Evolutionary conservation across 2,888 invertebrate genomes (phyloP).

Genomic region (Apotomis betuletana): DNA sequence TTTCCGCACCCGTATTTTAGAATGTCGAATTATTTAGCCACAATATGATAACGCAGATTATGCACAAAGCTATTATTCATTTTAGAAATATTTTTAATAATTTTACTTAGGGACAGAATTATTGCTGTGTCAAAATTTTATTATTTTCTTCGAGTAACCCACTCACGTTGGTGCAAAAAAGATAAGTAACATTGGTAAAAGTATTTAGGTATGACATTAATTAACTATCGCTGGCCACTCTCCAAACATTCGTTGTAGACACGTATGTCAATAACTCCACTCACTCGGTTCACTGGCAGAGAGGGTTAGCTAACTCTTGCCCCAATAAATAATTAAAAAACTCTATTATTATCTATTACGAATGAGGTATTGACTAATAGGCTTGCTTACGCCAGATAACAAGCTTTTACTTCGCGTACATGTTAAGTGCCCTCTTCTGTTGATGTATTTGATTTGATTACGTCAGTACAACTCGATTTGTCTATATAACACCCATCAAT

Average conservation of each 20-base stretch:
- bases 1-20: neutral
- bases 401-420: slow-evolving; percentile 6
- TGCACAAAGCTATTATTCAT: neutral
- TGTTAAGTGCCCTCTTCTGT: slow-evolving; percentile 19
- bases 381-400: slow-evolving; percentile 2
- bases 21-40: slow-evolving; percentile 4
- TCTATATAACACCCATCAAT: slow-evolving; percentile 10
- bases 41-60: slow-evolving; percentile 9
- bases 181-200: too few relatives aligned
- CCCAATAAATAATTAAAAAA: neutral
- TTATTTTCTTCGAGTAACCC: too few relatives aligned
- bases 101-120: too few relatives aligned
- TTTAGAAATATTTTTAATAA: too few relatives aligned
- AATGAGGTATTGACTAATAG: slow-evolving; percentile 23
- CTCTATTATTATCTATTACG: neutral
- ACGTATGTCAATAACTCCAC: too few relatives aligned
- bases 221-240: too few relatives aligned
- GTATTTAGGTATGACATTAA: too few relatives aligned
- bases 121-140: too few relatives aligned
- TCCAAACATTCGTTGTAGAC: too few relatives aligned
- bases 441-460: slow-evolving; percentile 28
- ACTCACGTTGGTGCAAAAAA: too few relatives aligned
- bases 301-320: neutral
- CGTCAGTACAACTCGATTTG: slow-evolving; percentile 18
- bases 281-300: neutral